Evolutionary conservation across 2,113 vertebrate genomes (phyloP).

Genomic region (Promerops cafer): DNA sequence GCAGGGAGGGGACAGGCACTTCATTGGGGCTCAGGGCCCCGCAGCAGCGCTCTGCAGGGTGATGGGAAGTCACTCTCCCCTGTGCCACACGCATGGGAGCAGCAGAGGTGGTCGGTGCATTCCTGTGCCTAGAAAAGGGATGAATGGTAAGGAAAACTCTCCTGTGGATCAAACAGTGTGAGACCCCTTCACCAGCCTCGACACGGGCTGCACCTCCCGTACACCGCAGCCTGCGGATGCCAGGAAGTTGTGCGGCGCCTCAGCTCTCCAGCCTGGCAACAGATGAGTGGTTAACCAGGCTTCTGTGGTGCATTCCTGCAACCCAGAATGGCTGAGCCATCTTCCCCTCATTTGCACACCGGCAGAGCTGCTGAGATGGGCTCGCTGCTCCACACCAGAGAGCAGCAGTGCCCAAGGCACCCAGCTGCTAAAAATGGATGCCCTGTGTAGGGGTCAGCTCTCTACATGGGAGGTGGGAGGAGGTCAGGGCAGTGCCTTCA

Average conservation of each 20-base stretch:
- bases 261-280: background rate
- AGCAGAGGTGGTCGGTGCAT: accelerated
- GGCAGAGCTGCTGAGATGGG: background rate
- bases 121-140: background rate
- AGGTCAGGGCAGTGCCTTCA: background rate
- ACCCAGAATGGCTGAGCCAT: background rate
- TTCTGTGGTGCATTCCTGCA: background rate
- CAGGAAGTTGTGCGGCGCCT: background rate
- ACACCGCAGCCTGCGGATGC: accelerated
- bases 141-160: background rate
- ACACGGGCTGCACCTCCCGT: accelerated
- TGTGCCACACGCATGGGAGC: background rate
- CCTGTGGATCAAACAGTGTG: background rate
- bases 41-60: background rate
- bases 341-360: background rate
- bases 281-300: background rate
- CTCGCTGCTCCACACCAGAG: accelerated
- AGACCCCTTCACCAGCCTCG: accelerated
- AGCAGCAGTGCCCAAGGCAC: background rate
- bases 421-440: background rate
- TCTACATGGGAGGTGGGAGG: background rate
- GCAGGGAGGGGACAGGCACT: background rate
- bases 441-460: background rate
- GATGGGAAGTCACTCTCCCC: background rate
- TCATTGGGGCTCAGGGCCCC: background rate